Conservation (phyloP, 2,797 vertebrate genomes). For the Chaunax sp. region DNA sequence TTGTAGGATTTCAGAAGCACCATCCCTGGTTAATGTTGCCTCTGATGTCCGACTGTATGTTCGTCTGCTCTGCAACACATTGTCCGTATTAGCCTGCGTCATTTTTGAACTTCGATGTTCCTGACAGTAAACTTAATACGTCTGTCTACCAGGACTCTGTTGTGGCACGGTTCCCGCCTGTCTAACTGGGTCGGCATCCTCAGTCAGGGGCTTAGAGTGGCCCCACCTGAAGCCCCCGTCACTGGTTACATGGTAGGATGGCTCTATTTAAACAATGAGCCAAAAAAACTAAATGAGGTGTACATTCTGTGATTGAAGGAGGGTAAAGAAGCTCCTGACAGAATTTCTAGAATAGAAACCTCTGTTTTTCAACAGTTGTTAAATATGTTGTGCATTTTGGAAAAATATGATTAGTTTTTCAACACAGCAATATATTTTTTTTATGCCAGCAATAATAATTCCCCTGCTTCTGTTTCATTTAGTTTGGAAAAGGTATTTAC, state of each 20-base stretch:
- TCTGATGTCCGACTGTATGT: neutral
- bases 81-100: too few relatives aligned
- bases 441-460: neutral
- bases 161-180: conserved; percentile 94
- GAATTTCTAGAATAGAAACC: neutral
- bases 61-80: neutral
- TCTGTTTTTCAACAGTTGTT: neutral
- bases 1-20: neutral
- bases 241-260: conserved; percentile 92
- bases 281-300: neutral
- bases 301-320: neutral
- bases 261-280: neutral
- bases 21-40: neutral
- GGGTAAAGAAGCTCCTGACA: neutral
- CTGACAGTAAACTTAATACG: neutral
- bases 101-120: neutral
- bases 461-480: conserved; percentile 21
- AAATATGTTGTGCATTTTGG: too few relatives aligned
- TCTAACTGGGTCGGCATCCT: conserved; percentile 94
- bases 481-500: conserved; percentile 96
- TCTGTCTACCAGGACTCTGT: conserved; percentile 81
- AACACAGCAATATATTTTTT: neutral
- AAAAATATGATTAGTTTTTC: neutral
- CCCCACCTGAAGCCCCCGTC: conserved; percentile 90
- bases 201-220: conserved; percentile 88